These are phyloP conservation scores for Patella pellucida DNA, from an alignment of 2,888 invertebrate species.

Conservation along the genomic window DNA sequence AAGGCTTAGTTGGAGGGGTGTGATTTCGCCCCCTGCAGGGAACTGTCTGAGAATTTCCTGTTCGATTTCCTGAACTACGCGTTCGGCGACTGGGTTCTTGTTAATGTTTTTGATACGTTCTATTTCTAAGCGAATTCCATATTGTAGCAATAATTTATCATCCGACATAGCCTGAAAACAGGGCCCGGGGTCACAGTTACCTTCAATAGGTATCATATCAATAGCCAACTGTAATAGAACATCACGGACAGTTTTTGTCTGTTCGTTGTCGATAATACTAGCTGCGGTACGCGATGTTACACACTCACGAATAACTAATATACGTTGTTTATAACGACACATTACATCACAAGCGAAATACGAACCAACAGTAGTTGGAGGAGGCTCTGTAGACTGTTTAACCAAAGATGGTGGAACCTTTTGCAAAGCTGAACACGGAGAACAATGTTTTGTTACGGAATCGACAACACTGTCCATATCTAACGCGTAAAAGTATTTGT, in stretches of 20 bases:
- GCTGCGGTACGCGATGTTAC: slow-evolving; percentile 36
- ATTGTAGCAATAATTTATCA: slow-evolving; percentile 28
- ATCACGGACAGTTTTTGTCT: slow-evolving; percentile 28
- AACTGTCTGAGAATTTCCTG: slow-evolving; percentile 41
- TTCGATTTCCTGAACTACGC: slow-evolving; percentile 46
- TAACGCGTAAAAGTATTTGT: slow-evolving; percentile 39
- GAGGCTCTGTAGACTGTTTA: neutral
- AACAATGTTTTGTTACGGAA: slow-evolving; percentile 16
- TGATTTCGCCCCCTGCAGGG: slow-evolving; percentile 28
- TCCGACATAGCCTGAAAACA: slow-evolving; percentile 1
- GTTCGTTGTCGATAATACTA: slow-evolving; percentile 30
- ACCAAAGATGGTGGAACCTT: slow-evolving; percentile 11
- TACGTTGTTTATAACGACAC: slow-evolving; percentile 31
- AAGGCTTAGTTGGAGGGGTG: slow-evolving; percentile 8
- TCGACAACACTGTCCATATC: slow-evolving; percentile 38
- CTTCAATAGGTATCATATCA: slow-evolving; percentile 36
- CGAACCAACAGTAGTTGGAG: neutral
- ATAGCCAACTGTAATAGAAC: slow-evolving; percentile 27
- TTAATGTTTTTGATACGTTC: too few species aligned
- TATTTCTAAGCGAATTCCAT: too few species aligned
- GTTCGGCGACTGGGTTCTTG: slow-evolving; percentile 40
- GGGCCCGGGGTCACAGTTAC: slow-evolving; percentile 27
- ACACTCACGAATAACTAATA: slow-evolving; percentile 37
- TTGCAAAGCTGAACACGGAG: slow-evolving; percentile 26
- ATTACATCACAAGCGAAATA: slow-evolving; percentile 35